phyloP scores from a whole-genome alignment of 2,113 vertebrate species.

The Naja naja region DNA sequence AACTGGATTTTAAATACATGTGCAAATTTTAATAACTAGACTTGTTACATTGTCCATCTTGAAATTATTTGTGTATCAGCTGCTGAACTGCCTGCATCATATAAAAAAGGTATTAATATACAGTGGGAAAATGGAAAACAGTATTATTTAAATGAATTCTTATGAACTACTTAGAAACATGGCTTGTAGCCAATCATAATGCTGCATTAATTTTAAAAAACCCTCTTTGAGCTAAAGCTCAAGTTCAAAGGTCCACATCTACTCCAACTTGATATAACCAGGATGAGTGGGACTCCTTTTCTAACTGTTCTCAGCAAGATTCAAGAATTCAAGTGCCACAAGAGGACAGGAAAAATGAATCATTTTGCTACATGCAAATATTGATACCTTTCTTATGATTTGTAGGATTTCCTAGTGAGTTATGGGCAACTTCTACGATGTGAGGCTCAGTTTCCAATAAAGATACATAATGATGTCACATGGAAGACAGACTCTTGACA shows the following conservation, averaged over 20 bases:
- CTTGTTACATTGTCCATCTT: not conserved
- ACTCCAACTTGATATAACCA: not conserved
- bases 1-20: not conserved
- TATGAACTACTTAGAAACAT: slow-evolving; percentile 20
- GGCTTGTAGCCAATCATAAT: slow-evolving; percentile 36
- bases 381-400: not conserved
- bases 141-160: slow-evolving; percentile 74
- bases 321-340: slow-evolving; percentile 2
- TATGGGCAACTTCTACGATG: not conserved
- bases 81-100: not conserved
- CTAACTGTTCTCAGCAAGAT: slow-evolving; percentile 10
- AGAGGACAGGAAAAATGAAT: not conserved
- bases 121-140: slow-evolving; percentile 40
- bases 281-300: not conserved
- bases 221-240: slow-evolving; percentile 56
- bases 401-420: not conserved
- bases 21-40: slow-evolving; percentile 6
- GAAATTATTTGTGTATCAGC: not conserved
- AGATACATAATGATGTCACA: not conserved
- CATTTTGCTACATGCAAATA: not conserved
- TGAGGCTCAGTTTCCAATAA: not conserved
- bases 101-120: slow-evolving; percentile 34
- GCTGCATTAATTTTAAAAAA: slow-evolving; percentile 51
- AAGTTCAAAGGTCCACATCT: slow-evolving; percentile 25
- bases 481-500: not conserved